phyloP scores from a whole-genome alignment of 2,113 vertebrate genomes.

The Podarcis raffonei region DNA sequence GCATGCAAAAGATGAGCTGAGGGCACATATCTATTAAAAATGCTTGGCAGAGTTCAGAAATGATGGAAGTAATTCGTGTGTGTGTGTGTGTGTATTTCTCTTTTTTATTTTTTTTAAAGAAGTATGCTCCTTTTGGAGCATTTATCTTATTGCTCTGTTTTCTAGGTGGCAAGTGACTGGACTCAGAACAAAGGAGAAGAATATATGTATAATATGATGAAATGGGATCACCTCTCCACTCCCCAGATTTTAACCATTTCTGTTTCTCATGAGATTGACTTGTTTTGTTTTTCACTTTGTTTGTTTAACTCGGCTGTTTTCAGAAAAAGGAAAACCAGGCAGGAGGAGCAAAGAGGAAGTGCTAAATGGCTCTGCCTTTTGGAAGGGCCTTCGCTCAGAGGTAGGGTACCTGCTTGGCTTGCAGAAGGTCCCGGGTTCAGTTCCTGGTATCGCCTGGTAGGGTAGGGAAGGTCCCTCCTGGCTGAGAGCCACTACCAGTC shows the following conservation, averaged over 20 bases:
- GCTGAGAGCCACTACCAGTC: no score
- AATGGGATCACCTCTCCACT: constrained; percentile 39
- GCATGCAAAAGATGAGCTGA: constrained; percentile 80
- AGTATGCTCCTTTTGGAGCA: constrained; percentile 49
- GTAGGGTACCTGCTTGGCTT: no score
- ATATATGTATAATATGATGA: constrained; percentile 24
- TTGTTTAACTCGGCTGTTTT: neutral
- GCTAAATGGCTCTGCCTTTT: neutral
- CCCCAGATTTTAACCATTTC: constrained; percentile 44
- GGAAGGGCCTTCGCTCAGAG: no score
- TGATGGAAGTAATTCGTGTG: constrained; percentile 72
- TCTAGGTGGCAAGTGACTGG: constrained; percentile 73
- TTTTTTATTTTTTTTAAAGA: constrained; percentile 4
- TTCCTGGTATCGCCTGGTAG: no score
- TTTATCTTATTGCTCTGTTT: constrained; percentile 57
- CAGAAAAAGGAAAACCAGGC: neutral
- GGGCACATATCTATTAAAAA: constrained; percentile 81
- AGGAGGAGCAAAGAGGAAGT: neutral
- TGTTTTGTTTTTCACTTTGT: constrained; percentile 35
- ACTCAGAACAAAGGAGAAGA: constrained; percentile 54
- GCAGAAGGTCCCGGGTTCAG: no score
- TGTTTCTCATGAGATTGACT: constrained; percentile 48
- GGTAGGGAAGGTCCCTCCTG: no score
- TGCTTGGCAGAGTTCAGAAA: constrained; percentile 78
- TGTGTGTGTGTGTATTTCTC: no score